A percentile compares a stretch with the other conserved stretches of the same genome.
Conservation (phyloP, 2,888 invertebrate genomes). For the Rhimphoctona megacephalus region DNA sequence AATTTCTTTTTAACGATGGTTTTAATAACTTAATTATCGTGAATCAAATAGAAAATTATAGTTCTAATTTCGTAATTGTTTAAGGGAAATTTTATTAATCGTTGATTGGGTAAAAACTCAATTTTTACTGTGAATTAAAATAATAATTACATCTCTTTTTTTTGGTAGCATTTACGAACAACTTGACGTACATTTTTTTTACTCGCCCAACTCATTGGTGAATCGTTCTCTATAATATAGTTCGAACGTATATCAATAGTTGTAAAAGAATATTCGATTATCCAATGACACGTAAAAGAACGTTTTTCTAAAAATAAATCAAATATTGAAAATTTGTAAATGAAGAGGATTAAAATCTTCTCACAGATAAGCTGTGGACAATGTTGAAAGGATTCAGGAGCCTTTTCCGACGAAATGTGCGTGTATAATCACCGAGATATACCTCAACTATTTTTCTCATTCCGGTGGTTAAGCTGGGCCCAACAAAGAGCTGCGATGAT, state of each 20-base stretch:
- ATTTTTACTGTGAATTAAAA: too few relatives aligned
- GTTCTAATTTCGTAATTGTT: too few relatives aligned
- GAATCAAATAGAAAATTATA: background rate
- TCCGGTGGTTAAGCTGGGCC: conserved; percentile 17
- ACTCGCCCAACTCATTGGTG: too few relatives aligned
- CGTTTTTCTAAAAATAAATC: background rate
- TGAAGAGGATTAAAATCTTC: background rate
- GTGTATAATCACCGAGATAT: background rate
- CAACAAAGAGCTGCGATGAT: conserved; percentile 4
- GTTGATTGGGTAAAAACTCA: too few relatives aligned
- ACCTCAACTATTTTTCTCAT: conserved; percentile 25
- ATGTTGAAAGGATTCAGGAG: background rate
- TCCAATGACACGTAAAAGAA: too few relatives aligned
- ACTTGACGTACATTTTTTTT: too few relatives aligned
- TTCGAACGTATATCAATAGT: background rate
- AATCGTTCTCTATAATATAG: too few relatives aligned
- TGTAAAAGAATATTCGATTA: background rate
- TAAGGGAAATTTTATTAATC: too few relatives aligned
- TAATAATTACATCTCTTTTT: too few relatives aligned
- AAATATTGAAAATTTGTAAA: background rate
- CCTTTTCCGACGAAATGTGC: conserved; percentile 3
- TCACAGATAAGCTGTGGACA: background rate
- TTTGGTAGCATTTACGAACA: too few relatives aligned
- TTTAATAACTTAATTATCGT: background rate
- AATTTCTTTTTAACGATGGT: too few relatives aligned